Evolutionary conservation across 2,113 vertebrate species (phyloP).

Genomic region (Brachyistius frenatus): DNA sequence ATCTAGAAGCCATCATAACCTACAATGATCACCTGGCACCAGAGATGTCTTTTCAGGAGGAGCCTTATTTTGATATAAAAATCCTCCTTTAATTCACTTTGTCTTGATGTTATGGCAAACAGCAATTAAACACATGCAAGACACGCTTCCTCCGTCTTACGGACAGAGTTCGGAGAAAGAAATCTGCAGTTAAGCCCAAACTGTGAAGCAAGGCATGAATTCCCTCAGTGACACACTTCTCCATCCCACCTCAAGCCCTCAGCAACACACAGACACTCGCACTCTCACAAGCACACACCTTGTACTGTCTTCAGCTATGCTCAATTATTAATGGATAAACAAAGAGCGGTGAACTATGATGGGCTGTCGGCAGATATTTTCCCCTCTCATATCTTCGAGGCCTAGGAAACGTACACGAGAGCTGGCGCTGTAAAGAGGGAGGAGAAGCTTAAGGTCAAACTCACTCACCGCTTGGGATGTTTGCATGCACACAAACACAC

Average conservation of each 20-base stretch:
- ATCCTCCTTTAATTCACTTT: background rate
- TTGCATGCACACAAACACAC: slow-evolving; percentile 11
- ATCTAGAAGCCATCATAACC: background rate
- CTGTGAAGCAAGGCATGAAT: slow-evolving; percentile 60
- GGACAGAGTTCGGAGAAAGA: slow-evolving; percentile 52
- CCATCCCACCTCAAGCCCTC: slow-evolving; percentile 30
- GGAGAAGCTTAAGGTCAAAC: slow-evolving; percentile 83
- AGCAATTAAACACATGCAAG: background rate
- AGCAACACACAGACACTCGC: slow-evolving; percentile 6
- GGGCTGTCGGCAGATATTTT: slow-evolving; percentile 79
- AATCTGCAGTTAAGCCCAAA: slow-evolving; percentile 74
- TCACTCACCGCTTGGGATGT: slow-evolving; percentile 55
- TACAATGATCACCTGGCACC: background rate
- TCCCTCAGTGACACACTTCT: slow-evolving; percentile 58
- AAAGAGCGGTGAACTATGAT: slow-evolving; percentile 79
- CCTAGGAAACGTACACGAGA: slow-evolving; percentile 72
- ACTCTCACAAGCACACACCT: slow-evolving; percentile 37
- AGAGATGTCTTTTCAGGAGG: too few relatives aligned
- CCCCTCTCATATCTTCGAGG: slow-evolving; percentile 72
- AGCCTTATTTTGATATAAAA: too few relatives aligned
- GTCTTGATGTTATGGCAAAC: background rate
- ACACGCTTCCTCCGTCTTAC: background rate
- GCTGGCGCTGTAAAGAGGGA: slow-evolving; percentile 78
- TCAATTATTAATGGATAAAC: slow-evolving; percentile 85
- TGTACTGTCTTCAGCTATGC: slow-evolving; percentile 76